Evolutionary conservation across 2,113 vertebrate genomes (phyloP), one percentile per base, ranked within the genome.

Genomic region (Oncorhynchus clarkii): DNA sequence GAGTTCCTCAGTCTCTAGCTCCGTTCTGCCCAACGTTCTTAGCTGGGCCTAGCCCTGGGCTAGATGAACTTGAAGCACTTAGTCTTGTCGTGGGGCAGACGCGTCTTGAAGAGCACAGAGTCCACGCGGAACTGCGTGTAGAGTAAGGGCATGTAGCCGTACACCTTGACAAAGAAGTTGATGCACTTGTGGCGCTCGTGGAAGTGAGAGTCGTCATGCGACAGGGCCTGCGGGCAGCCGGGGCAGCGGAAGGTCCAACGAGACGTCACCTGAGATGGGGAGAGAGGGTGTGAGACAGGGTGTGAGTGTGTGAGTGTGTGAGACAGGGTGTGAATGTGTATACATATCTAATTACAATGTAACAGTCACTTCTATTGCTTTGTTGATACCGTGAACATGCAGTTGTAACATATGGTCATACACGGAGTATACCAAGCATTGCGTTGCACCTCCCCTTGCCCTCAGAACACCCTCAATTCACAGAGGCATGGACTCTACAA

Each of bases 61-160:
- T 96, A 99, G 80, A 99, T 99, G 94, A 99, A 99, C 89, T 99
- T 99, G 93, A 99, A 99, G 88, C 97, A 99, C 75, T 99, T 99
- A 45, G 98, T 99, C 94, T 99, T 99, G 91, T 99, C 98, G 0
- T 99, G 98, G 71, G 98, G 98, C 73, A 99, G 90, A 72, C 98
- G 96, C 3, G 98, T 99, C 93, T 99, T 99, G 90, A 99, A 99
- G 81, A 99, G 95, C 73, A 99, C 98, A 0, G 98, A 99, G 92
- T 99, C 98, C 83, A 99, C 98, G 0, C 98, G 94, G 81, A 99
- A 99, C 91, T 99, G 98, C 0, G 98, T 99, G 92, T 99, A 99
- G 6, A 99, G 93, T 66, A 99, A 93, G 0, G 98, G 98, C 98
- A 99, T 99, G 90, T 99, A 99, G 80, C 98, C 98, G 0, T 99